Conservation (phyloP, 1,140 invertebrate genomes). For the Aricia agestis region DNA sequence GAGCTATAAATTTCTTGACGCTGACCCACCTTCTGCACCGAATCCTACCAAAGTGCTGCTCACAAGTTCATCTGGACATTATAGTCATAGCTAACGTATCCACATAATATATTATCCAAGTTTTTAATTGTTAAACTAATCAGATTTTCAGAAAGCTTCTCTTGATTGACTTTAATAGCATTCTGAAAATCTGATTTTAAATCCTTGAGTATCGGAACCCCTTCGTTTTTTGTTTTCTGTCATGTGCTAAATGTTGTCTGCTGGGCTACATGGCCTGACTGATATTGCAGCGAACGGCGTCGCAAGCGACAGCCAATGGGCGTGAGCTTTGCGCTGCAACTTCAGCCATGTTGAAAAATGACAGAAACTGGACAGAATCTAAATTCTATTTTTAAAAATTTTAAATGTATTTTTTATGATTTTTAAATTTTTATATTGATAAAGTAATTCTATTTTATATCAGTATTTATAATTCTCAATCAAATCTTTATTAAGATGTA, state of each 20-base stretch:
- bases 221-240: slow-evolving; percentile 8
- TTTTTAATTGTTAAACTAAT: neutral
- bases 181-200: neutral
- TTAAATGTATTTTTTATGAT: neutral
- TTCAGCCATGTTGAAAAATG: neutral
- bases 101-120: slow-evolving; percentile 4
- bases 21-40: neutral
- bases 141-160: neutral
- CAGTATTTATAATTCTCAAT: no score
- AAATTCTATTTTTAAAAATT: neutral
- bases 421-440: neutral
- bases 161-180: neutral
- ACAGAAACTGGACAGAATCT: neutral
- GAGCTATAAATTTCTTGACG: neutral
- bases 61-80: neutral
- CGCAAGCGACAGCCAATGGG: neutral
- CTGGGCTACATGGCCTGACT: neutral
- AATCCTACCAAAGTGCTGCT: slow-evolving; percentile 16
- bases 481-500: neutral
- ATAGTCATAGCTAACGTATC: slow-evolving; percentile 2
- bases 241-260: neutral
- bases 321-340: neutral
- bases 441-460: neutral
- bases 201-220: neutral
- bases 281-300: neutral